A percentile compares a stretch with the other conserved stretches of the same genome.
These are phyloP conservation scores for Dicrurus megarhynchus DNA, from an alignment of 2,113 vertebrate genomes.

Conservation along the genomic window DNA sequence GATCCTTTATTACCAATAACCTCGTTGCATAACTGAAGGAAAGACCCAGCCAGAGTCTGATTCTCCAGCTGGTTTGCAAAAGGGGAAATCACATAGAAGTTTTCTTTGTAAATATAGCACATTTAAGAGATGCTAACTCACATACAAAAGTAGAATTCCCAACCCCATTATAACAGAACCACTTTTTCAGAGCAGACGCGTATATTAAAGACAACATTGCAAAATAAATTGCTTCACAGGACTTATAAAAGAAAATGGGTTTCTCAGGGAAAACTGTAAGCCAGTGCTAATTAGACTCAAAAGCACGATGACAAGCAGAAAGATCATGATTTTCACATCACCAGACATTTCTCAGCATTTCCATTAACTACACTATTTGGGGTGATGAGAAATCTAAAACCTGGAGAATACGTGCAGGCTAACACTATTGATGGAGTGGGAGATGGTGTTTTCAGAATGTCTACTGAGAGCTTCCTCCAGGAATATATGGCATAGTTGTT, in stretches of 20 bases:
- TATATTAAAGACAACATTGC: background rate
- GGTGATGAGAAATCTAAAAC: background rate
- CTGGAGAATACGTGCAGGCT: background rate
- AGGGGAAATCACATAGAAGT: background rate
- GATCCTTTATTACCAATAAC: constrained; percentile 36
- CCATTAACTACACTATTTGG: background rate
- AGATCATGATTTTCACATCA: background rate
- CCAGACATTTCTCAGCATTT: background rate
- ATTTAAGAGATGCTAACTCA: background rate
- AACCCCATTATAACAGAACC: background rate
- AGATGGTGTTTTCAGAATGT: background rate
- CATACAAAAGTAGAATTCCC: background rate
- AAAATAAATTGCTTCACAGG: background rate
- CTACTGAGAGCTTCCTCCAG: background rate
- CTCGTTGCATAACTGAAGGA: background rate
- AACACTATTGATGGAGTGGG: background rate
- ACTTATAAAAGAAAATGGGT: background rate
- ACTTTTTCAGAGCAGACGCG: background rate
- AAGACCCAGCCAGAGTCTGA: background rate
- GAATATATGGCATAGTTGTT: background rate
- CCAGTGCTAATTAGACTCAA: constrained; percentile 8
- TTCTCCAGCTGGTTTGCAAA: background rate
- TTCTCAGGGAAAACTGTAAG: background rate
- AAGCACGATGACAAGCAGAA: background rate
- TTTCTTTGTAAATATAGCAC: background rate